Evolutionary conservation across 2,113 vertebrate species (phyloP).

Genomic region (Scophthalmus maximus): DNA sequence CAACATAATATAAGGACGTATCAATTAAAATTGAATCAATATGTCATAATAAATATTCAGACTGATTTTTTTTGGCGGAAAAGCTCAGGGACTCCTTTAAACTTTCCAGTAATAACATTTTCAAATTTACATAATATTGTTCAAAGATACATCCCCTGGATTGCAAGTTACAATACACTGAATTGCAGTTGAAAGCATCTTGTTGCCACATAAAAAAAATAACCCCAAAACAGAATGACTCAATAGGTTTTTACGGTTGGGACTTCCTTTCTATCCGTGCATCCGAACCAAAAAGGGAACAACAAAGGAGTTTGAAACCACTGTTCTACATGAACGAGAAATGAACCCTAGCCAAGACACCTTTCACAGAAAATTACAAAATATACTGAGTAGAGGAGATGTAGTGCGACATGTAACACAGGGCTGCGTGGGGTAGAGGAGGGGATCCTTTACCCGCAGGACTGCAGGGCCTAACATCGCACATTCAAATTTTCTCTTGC

Average conservation of each 20-base stretch:
- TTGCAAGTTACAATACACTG: no score
- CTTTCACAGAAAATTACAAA: conserved; percentile 52
- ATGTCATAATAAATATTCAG: background rate
- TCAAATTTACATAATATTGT: background rate
- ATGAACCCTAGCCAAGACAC: conserved; percentile 28
- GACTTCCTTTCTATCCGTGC: conserved; percentile 19
- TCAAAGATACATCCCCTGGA: background rate
- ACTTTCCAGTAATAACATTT: background rate
- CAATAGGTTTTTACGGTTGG: background rate
- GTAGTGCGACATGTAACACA: conserved; percentile 45
- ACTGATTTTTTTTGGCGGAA: background rate
- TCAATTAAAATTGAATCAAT: background rate
- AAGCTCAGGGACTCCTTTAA: background rate
- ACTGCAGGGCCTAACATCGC: conserved; percentile 48
- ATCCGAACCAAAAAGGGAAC: conserved; percentile 5
- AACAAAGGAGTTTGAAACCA: conserved; percentile 5
- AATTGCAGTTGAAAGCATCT: background rate
- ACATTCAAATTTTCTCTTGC: conserved; percentile 53
- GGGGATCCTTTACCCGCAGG: conserved; percentile 54
- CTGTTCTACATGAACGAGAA: conserved; percentile 47
- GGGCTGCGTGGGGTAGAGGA: conserved; percentile 44
- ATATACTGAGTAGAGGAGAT: conserved; percentile 33
- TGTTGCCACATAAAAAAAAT: conserved; percentile 18
- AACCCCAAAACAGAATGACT: background rate
- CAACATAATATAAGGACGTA: background rate